A percentile compares a stretch with the other conserved stretches of the same genome.
These are phyloP conservation scores for Cataglyphis cursor DNA, from an alignment of 2,888 invertebrate genomes.

Conservation along the genomic window DNA sequence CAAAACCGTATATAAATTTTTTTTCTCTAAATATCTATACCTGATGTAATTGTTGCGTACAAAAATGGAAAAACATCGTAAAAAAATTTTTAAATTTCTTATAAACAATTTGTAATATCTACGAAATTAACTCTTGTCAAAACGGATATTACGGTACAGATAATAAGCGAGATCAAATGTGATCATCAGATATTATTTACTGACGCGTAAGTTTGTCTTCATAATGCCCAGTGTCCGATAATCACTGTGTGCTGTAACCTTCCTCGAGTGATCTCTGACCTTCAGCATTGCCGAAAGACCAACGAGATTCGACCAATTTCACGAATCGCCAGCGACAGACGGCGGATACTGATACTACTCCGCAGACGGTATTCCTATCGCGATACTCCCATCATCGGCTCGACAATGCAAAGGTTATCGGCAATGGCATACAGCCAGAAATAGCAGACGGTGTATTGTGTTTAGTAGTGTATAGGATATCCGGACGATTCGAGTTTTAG, in stretches of 20 bases:
- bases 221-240: slow-evolving; percentile 41
- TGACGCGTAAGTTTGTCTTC: slow-evolving; percentile 50
- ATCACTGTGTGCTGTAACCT: slow-evolving; percentile 54
- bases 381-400: slow-evolving; percentile 70
- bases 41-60: background rate
- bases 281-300: slow-evolving; percentile 54
- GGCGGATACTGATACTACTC: slow-evolving; percentile 53
- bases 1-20: background rate
- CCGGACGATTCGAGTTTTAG: slow-evolving; percentile 64
- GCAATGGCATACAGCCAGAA: slow-evolving; percentile 82
- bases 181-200: background rate
- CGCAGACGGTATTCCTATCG: slow-evolving; percentile 71
- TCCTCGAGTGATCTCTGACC: slow-evolving; percentile 65
- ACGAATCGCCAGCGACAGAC: slow-evolving; percentile 63
- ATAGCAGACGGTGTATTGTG: slow-evolving; percentile 83
- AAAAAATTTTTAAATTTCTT: background rate
- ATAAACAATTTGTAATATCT: background rate
- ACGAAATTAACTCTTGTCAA: background rate
- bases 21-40: background rate
- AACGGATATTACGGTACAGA: background rate
- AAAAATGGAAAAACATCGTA: background rate
- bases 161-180: background rate
- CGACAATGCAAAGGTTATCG: slow-evolving; percentile 82
- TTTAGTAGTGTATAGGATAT: slow-evolving; percentile 80
- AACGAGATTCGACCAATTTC: slow-evolving; percentile 66